phyloP scores from a whole-genome alignment of 2,113 vertebrate genomes.

The Pseudopodoces humilis region DNA sequence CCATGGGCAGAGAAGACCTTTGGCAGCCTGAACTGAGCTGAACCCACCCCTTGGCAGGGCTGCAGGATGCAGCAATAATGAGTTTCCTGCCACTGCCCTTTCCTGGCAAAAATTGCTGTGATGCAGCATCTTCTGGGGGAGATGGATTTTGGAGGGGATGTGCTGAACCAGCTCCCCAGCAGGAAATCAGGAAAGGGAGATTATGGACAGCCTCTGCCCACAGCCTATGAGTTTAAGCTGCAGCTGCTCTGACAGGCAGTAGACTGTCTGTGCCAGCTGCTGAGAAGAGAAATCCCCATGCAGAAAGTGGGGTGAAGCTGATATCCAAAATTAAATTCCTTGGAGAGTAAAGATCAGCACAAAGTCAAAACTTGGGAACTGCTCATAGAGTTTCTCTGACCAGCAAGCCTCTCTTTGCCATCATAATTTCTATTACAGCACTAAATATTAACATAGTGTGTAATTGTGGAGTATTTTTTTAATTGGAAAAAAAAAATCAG shows the following conservation, averaged over 20 bases:
- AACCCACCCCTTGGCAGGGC: neutral
- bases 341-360: neutral
- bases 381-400: neutral
- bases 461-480: neutral
- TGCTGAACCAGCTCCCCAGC: neutral
- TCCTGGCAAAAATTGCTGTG: neutral
- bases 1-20: neutral
- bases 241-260: neutral
- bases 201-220: neutral
- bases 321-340: neutral
- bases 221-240: neutral
- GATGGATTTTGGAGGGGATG: neutral
- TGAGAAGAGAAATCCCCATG: neutral
- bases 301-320: neutral
- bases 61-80: neutral
- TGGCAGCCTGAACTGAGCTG: neutral
- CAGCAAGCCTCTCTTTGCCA: neutral
- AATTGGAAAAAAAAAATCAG: neutral
- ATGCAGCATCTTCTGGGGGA: neutral
- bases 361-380: neutral
- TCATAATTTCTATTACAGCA: neutral
- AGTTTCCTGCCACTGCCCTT: neutral
- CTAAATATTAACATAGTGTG: neutral
- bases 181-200: neutral
- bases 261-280: rapidly evolving